Percentiles rank a stretch among this genome's conserved stretches.
These are phyloP conservation scores for Hirtodrosophila duncani DNA, from an alignment of 2,888 invertebrate genomes.

Conservation along the genomic window DNA sequence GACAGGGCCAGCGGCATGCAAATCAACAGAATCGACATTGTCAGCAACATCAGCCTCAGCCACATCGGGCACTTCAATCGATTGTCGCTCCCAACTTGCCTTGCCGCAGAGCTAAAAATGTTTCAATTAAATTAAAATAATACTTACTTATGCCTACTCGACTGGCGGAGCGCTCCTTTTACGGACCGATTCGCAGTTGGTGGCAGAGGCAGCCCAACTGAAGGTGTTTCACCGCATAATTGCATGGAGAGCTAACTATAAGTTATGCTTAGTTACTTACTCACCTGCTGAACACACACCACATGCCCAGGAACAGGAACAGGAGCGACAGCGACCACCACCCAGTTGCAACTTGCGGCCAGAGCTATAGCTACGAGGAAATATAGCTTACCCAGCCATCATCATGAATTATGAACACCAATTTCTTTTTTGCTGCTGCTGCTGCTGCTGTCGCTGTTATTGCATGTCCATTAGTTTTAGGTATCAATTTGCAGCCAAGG, in stretches of 20 bases:
- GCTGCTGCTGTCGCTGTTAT: constrained; percentile 3
- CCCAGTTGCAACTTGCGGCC: too few relatives aligned
- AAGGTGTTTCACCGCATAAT: constrained; percentile 54
- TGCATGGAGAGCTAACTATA: constrained; percentile 46
- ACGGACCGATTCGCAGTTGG: constrained; percentile 28
- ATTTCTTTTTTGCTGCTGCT: constrained; percentile 35
- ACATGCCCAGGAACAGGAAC: constrained; percentile 22
- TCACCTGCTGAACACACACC: constrained; percentile 28
- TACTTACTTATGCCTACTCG: constrained; percentile 44
- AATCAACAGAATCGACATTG: constrained; percentile 59
- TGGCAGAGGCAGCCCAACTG: constrained; percentile 16
- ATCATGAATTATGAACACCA: constrained; percentile 60
- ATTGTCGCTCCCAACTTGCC: constrained; percentile 40
- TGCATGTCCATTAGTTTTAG: constrained; percentile 55
- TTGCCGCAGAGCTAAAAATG: constrained; percentile 57
- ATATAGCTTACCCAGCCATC: neutral
- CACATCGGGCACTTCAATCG: constrained; percentile 66
- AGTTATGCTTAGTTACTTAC: constrained; percentile 2
- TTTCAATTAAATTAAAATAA: constrained; percentile 67
- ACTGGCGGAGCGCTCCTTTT: constrained; percentile 49
- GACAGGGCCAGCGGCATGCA: constrained; percentile 54
- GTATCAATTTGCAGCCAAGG: constrained; percentile 58
- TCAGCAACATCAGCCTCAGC: constrained; percentile 12
- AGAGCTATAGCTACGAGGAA: too few relatives aligned
- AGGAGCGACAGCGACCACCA: neutral